Conservation (phyloP, 2,113 vertebrate species). For the Bubo bubo region DNA sequence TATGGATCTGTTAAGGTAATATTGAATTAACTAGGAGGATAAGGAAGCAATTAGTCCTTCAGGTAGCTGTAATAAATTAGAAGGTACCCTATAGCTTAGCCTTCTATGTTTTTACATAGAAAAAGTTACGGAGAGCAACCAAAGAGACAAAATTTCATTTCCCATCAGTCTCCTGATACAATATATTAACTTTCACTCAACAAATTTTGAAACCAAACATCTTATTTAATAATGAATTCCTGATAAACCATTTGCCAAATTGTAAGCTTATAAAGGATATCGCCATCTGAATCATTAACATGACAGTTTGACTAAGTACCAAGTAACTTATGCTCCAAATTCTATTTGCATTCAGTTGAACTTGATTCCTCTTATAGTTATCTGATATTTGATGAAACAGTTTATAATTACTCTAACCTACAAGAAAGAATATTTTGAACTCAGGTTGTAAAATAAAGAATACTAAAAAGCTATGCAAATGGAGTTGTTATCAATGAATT, state of each 20-base stretch:
- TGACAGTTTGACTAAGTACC: neutral
- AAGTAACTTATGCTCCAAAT: neutral
- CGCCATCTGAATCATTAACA: neutral
- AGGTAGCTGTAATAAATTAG: neutral
- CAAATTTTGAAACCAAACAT: neutral
- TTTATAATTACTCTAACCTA: neutral
- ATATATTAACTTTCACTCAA: neutral
- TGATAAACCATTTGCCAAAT: neutral
- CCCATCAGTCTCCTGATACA: neutral
- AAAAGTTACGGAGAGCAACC: neutral
- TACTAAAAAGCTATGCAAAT: neutral
- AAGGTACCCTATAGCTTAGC: neutral
- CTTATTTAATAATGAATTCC: neutral
- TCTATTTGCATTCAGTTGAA: neutral
- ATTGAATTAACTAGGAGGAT: neutral
- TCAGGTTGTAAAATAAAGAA: neutral
- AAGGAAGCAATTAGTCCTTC: neutral
- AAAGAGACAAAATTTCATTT: neutral
- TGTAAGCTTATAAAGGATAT: neutral
- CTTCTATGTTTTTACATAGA: neutral
- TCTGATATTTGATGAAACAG: neutral
- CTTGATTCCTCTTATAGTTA: neutral
- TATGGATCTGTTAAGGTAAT: neutral
- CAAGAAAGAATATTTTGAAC: neutral
- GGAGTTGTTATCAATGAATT: neutral